A percentile compares a stretch with the other conserved stretches of the same genome.
These are phyloP conservation scores for Myripristis murdjan DNA, from an alignment of 2,797 vertebrate species.

Conservation along the genomic window DNA sequence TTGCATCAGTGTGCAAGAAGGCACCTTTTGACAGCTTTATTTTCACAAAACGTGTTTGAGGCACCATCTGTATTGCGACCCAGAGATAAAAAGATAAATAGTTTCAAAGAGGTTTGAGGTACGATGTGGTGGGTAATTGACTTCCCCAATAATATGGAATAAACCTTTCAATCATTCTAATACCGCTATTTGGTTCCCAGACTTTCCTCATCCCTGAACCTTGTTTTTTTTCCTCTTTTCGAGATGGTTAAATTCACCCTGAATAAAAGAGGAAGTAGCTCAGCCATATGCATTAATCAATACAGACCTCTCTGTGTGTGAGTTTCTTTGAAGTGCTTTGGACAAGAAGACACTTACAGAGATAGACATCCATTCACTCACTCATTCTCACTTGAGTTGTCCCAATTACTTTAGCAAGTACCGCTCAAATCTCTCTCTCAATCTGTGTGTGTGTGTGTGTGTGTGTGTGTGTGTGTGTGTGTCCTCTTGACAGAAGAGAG, in stretches of 20 bases:
- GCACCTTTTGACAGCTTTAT: no score
- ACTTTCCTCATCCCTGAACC: no score
- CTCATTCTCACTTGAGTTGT: constrained; percentile 4
- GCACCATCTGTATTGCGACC: constrained; percentile 6
- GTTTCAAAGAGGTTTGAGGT: not conserved
- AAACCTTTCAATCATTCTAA: no score
- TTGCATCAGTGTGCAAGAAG: no score
- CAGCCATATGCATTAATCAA: no score
- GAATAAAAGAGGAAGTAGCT: no score
- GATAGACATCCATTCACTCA: constrained; percentile 2
- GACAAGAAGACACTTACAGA: no score
- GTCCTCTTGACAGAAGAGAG: not conserved
- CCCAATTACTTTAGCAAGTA: constrained; percentile 19
- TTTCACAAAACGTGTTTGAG: not conserved
- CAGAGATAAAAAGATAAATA: not conserved
- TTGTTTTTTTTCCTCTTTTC: no score
- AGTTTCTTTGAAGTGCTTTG: no score
- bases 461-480: not conserved
- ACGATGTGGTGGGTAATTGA: constrained; percentile 19
- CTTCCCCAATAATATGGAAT: constrained; percentile 21
- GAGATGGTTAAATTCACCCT: no score
- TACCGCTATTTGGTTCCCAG: no score
- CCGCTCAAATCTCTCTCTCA: constrained; percentile 6
- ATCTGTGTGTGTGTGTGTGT: not conserved
- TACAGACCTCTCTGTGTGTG: no score